phyloP scores from a whole-genome alignment of 2,797 vertebrate species.

The Crenuchus spilurus region DNA sequence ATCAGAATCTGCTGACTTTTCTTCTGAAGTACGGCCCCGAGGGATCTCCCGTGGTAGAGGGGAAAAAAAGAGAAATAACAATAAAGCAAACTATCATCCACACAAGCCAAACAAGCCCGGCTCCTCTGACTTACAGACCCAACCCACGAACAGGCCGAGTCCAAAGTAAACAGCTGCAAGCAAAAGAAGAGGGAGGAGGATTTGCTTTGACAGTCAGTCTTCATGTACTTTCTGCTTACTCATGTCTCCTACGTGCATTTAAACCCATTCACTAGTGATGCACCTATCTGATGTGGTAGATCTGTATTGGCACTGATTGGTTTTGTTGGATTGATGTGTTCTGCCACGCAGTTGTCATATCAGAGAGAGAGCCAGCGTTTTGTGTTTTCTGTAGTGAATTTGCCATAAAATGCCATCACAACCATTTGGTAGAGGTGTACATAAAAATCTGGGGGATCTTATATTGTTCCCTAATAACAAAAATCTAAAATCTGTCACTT shows the following conservation, averaged over 20 bases:
- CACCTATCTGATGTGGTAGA: neutral
- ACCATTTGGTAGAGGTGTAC: too few relatives aligned
- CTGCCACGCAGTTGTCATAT: too few relatives aligned
- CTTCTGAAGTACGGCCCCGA: slow-evolving; percentile 59
- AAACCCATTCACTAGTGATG: slow-evolving; percentile 25
- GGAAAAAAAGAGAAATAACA: slow-evolving; percentile 41
- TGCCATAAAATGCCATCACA: too few relatives aligned
- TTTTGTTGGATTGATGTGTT: too few relatives aligned
- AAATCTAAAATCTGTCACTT: too few relatives aligned
- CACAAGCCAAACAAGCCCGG: slow-evolving; percentile 45
- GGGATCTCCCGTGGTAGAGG: slow-evolving; percentile 58
- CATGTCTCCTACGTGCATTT: slow-evolving; percentile 27
- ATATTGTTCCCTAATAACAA: too few relatives aligned
- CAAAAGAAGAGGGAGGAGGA: slow-evolving; percentile 35
- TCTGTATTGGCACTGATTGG: neutral
- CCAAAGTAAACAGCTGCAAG: slow-evolving; percentile 58
- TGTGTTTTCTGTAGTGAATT: too few relatives aligned
- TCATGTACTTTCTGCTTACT: slow-evolving; percentile 36
- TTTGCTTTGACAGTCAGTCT: slow-evolving; percentile 34
- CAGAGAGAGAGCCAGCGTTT: too few relatives aligned
- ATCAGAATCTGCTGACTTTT: slow-evolving; percentile 73
- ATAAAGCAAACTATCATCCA: slow-evolving; percentile 51
- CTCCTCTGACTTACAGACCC: slow-evolving; percentile 56
- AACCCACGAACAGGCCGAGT: slow-evolving; percentile 34
- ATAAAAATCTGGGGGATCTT: too few relatives aligned